Base-by-base conservation (phyloP, 2,888 invertebrate genomes). In the Ochropleura plecta region DNA sequence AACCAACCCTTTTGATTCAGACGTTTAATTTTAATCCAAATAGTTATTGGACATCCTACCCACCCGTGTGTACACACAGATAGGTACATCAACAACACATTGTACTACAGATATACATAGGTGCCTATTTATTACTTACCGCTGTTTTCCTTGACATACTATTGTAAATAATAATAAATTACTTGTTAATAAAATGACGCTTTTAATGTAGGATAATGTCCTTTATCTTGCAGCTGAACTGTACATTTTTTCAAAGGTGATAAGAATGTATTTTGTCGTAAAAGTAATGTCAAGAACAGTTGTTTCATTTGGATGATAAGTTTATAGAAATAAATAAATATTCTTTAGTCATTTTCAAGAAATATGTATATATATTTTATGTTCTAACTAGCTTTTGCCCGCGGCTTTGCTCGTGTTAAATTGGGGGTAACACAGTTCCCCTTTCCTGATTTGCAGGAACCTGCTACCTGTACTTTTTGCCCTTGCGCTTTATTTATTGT, bases 91-190 rank as follows among this genome's bases (percentile, higher is more conserved):
- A 73, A 81, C 73, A 80, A 81, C 49, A 71, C 42, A 63, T 30
- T 64, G 44, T 48, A 79, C 68, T 51, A 53, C 59, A 67, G 75
- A 78, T 78, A 73, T 44, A 68, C 63, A 53, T 10, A 51, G 16
- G n/a, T 78, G 73, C 67, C 72, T 83, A 83, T 68, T 76, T 73
- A 72, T 65, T 76, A 16, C 79, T 55, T 59, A 67, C 59, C 57
- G 14, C 59, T 46, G 72, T 85, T 87, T 88, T 89, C 90, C 90
- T 89, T 87, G 88, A 89, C 85, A 87, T 72, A 76, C 46, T 62
- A 78, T 65, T n/a, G 46, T 77, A 76, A 73, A 79, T 81, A 87
- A 81, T 76, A 83, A 76, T 82, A 82, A 68, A 86, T 75, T 73
- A 76, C 55, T 60, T 20, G 44, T 53, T n/a, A 68, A 49, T 73